These are phyloP conservation scores for Ctenoplectra terminalis DNA, from an alignment of 1,140 invertebrate species.

Conservation along the genomic window DNA sequence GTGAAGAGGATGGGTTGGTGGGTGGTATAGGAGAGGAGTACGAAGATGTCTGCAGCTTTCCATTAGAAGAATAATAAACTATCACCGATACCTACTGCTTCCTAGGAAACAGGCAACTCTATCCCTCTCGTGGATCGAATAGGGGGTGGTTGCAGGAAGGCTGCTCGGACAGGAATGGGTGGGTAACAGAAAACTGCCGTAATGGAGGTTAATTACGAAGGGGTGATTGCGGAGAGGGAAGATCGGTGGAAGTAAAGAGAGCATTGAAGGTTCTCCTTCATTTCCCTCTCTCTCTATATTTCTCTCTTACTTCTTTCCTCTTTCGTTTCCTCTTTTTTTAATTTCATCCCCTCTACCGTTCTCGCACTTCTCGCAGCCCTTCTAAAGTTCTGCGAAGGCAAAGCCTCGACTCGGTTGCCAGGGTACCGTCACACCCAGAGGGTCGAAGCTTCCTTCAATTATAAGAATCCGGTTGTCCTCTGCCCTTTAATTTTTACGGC, in stretches of 20 bases:
- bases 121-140: slow-evolving; percentile 17
- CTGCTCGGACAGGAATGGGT: neutral
- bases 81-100: slow-evolving; percentile 53
- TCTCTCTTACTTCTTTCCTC: neutral
- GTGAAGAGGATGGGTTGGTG: neutral
- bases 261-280: slow-evolving; percentile 48
- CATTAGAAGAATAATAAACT: slow-evolving; percentile 72
- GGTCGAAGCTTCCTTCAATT: slow-evolving; percentile 71
- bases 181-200: slow-evolving; percentile 69
- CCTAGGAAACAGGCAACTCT: slow-evolving; percentile 43
- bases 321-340: neutral
- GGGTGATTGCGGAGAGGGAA: slow-evolving; percentile 58
- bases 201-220: slow-evolving; percentile 78
- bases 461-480: slow-evolving; percentile 70
- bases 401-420: slow-evolving; percentile 68
- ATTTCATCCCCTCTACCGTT: too few relatives aligned
- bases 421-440: slow-evolving; percentile 70
- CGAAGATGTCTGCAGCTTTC: slow-evolving; percentile 50
- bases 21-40: too few relatives aligned
- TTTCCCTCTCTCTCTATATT: slow-evolving; percentile 28
- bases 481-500: slow-evolving; percentile 68
- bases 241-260: slow-evolving; percentile 49
- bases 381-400: slow-evolving; percentile 52
- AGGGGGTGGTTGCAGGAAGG: neutral
- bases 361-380: slow-evolving; percentile 36